Conservation (phyloP, 1,140 invertebrate species). For the Neomicropteryx cornuta region DNA sequence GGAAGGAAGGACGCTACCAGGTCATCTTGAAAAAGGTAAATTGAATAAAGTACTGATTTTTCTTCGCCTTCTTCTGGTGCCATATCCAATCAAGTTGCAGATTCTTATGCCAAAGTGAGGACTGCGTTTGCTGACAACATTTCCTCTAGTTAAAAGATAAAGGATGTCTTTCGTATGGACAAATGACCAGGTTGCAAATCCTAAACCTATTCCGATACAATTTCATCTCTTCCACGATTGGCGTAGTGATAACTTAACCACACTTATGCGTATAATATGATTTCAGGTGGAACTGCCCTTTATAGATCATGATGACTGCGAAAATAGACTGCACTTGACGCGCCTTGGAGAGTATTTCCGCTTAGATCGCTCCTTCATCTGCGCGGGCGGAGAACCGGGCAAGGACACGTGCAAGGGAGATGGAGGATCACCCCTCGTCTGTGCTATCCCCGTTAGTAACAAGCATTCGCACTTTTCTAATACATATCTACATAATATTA, state of each 20-base stretch:
- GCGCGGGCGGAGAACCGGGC: constrained; percentile 55
- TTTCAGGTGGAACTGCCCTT: constrained; percentile 42
- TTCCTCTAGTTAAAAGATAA: too few species aligned
- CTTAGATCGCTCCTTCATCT: constrained; percentile 59
- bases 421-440: constrained; percentile 48
- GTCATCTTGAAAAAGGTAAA: constrained; percentile 54
- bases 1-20: constrained; percentile 43
- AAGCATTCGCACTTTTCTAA: background rate
- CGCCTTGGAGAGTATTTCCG: constrained; percentile 50
- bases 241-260: background rate
- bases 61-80: too few species aligned
- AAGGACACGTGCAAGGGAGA: constrained; percentile 55
- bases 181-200: background rate
- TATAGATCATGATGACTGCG: constrained; percentile 37
- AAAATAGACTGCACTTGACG: constrained; percentile 42
- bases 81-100: too few species aligned
- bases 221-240: background rate
- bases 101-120: too few species aligned
- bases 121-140: too few species aligned
- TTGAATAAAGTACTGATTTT: background rate
- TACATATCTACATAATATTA: background rate
- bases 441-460: constrained; percentile 32
- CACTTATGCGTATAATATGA: background rate
- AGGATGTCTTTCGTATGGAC: too few species aligned
- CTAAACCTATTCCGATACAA: background rate